Conservation (phyloP, 2,113 vertebrate species). For the Chunga burmeisteri region DNA sequence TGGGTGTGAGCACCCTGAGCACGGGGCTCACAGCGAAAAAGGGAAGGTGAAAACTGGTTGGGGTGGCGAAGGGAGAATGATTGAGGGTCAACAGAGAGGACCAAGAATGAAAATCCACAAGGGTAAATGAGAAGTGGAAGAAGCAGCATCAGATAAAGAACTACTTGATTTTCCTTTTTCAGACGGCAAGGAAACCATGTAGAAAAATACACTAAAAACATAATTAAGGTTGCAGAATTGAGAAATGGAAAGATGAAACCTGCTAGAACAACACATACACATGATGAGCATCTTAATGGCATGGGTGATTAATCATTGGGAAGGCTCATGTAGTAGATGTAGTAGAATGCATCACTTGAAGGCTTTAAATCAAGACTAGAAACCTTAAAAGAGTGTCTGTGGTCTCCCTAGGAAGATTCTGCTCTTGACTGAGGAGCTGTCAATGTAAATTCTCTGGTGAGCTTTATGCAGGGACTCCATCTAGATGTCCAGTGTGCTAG, state of each 20-base stretch:
- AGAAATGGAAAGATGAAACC: not conserved
- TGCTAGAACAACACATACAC: not conserved
- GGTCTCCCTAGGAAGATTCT: not conserved
- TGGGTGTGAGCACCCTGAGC: rapidly evolving
- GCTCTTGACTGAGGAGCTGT: not conserved
- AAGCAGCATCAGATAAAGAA: not conserved
- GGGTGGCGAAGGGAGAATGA: not conserved
- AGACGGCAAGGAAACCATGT: not conserved
- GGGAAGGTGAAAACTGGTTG: not conserved
- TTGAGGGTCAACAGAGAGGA: not conserved
- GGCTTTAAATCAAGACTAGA: not conserved
- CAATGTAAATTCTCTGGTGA: not conserved
- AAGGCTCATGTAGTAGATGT: not conserved
- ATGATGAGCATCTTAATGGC: not conserved
- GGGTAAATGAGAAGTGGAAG: not conserved
- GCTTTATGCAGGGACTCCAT: not conserved
- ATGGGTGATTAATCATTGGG: not conserved
- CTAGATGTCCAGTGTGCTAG: rapidly evolving
- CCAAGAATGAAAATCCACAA: not conserved
- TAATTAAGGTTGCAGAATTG: not conserved
- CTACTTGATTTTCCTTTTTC: not conserved
- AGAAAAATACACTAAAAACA: not conserved
- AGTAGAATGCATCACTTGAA: not conserved
- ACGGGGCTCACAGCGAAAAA: not conserved
- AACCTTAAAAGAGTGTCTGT: not conserved